Conservation (phyloP, 2,888 invertebrate species). For the Caenorhabditis afra region DNA sequence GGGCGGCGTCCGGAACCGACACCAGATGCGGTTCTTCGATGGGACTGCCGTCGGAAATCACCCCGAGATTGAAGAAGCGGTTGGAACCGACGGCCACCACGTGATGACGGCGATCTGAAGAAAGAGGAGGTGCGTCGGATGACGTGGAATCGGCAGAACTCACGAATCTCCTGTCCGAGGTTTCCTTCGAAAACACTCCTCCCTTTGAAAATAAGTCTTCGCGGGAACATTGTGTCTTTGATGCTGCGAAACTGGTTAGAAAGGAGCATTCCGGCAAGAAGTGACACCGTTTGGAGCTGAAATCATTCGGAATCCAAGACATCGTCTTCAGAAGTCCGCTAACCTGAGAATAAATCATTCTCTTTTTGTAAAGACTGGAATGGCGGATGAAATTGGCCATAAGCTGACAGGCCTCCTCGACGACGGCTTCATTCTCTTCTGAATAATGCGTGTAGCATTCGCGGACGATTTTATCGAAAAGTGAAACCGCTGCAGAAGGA, state of each 20-base stretch:
- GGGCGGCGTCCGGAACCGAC: constrained; percentile 2
- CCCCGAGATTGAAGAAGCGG: constrained; percentile 52
- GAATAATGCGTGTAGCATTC: not conserved
- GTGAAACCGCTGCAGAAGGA: not conserved
- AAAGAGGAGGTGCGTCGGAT: not conserved
- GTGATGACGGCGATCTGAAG: constrained; percentile 23
- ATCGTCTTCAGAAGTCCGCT: not conserved
- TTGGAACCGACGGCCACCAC: constrained; percentile 40
- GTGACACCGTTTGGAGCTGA: constrained; percentile 3
- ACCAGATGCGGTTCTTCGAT: constrained; percentile 36
- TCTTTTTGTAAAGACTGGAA: constrained; percentile 24
- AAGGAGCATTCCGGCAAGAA: constrained; percentile 20
- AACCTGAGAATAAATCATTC: not conserved
- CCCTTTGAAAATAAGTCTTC: constrained; percentile 21
- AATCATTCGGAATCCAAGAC: not conserved
- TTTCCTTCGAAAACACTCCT: not conserved
- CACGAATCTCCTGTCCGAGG: too few relatives aligned
- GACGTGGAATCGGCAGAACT: too few relatives aligned
- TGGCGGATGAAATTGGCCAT: constrained; percentile 33
- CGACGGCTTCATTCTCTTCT: constrained; percentile 5
- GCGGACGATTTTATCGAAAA: constrained; percentile 12
- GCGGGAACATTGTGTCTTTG: constrained; percentile 16
- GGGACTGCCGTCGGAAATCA: constrained; percentile 53
- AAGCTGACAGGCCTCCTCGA: constrained; percentile 6
- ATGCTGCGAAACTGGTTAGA: constrained; percentile 23